Evolutionary conservation across 2,113 vertebrate species (phyloP), one percentile per base, ranked within the genome.

Genomic region (Sprattus sprattus): DNA sequence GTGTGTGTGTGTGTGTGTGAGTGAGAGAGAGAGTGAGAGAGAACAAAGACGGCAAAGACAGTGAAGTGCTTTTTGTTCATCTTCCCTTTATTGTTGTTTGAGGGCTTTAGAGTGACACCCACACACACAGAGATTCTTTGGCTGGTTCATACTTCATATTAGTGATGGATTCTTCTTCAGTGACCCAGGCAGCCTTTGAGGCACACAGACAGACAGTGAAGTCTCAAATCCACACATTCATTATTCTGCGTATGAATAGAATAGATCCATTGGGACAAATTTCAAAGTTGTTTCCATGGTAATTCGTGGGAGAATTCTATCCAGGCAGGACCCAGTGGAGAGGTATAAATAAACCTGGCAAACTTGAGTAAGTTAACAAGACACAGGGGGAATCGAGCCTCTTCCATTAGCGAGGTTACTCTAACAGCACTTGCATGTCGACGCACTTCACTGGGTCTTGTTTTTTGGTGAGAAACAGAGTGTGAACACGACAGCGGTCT

Each of bases 261-360:
- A 91, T 91, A 91, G 88, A 92, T 93, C 91, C 88, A 85, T 8
- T 1, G 89, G 88, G 89, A 85, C 71, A 32, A 9, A 84, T 89
- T 89, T 82, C 86, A 82, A 88, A 85, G 88, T 92, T 89, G 93
- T 95, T 95, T 94, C 93, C 92, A 94, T 94, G 92, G 92, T 92
- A 92, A 95, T 93, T 85, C 67, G 45, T 83, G 82, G 85, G 80
- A 89, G 86, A 82, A 84, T 85, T 86, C 83, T 89, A 86, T 20
- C 20, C 82, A 86, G 81, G 67, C 78, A 82, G 75, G 47, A 47
- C 84, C 84, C 89, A 75, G 87, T 22, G 71, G 88, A 50, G 89
- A 88, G 82, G 85, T 82, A 54, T 60, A 88, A 88, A 71, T 86
- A 89, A 88, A 88, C 9, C 83, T 50, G 71, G 60, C 85, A 86